These are phyloP conservation scores for Lepidocyrtoides sp. DNA, from an alignment of 2,888 invertebrate species.

Conservation along the genomic window DNA sequence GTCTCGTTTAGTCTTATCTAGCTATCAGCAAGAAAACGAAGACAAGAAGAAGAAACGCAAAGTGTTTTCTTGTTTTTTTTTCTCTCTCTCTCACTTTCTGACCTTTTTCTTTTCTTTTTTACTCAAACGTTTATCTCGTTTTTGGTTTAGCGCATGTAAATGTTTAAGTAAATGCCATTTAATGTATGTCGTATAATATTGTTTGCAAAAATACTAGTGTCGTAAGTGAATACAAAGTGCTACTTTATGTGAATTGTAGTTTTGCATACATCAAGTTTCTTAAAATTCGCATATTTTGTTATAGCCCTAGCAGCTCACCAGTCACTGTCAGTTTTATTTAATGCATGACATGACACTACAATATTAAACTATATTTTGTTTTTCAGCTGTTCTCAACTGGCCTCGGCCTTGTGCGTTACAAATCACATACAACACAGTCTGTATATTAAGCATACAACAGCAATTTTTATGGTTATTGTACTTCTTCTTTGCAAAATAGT, in stretches of 20 bases:
- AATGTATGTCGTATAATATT: neutral
- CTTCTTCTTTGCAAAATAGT: neutral
- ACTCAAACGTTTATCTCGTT: constrained; percentile 42
- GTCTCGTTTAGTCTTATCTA: constrained; percentile 18
- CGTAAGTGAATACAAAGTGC: neutral
- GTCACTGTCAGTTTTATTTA: constrained; percentile 31
- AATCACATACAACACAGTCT: neutral
- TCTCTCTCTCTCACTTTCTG: neutral
- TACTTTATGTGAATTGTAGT: neutral
- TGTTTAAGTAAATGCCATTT: neutral
- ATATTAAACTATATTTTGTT: neutral
- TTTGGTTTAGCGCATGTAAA: neutral
- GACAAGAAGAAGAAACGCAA: neutral
- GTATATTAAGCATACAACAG: neutral
- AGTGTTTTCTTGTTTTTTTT: neutral
- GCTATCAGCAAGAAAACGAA: neutral
- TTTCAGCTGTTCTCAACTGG: constrained; percentile 27
- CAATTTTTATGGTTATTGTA: constrained; percentile 41
- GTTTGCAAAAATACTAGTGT: neutral
- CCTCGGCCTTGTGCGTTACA: neutral
- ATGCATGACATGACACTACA: constrained; percentile 9
- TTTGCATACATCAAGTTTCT: neutral
- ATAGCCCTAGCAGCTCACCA: neutral
- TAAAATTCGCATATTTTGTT: neutral
- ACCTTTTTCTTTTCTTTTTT: neutral